Conservation (phyloP, 1,140 invertebrate genomes). For the Aphaenogaster rudis region DNA sequence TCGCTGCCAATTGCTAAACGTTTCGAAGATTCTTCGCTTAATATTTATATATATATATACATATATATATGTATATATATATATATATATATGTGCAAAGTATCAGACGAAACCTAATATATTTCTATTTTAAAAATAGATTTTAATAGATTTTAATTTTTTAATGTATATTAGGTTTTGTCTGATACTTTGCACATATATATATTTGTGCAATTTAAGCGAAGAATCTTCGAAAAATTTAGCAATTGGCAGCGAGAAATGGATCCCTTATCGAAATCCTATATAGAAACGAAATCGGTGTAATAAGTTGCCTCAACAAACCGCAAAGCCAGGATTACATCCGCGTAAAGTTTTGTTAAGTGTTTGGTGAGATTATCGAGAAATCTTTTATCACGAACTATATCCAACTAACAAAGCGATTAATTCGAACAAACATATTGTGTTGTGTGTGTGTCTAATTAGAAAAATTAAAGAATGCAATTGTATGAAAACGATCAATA, state of each 20-base stretch:
- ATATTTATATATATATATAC: no score
- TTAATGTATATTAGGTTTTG: background rate
- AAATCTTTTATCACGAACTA: slow-evolving; percentile 37
- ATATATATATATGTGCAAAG: no score
- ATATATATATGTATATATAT: no score
- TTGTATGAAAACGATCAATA: background rate
- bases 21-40: no score
- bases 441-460: background rate
- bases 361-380: slow-evolving; percentile 48
- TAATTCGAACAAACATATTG: slow-evolving; percentile 13
- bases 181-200: background rate
- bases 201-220: background rate
- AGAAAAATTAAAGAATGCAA: background rate
- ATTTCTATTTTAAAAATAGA: no score
- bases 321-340: slow-evolving; percentile 51
- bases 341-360: slow-evolving; percentile 54
- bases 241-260: slow-evolving; percentile 19
- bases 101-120: no score
- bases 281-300: slow-evolving; percentile 10
- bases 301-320: slow-evolving; percentile 42
- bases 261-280: slow-evolving; percentile 21
- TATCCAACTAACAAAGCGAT: slow-evolving; percentile 22
- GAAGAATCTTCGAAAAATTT: slow-evolving; percentile 8
- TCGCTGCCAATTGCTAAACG: no score
- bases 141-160: no score